Conservation (phyloP, 2,113 vertebrate genomes). For the Typhlomys cinereus region DNA sequence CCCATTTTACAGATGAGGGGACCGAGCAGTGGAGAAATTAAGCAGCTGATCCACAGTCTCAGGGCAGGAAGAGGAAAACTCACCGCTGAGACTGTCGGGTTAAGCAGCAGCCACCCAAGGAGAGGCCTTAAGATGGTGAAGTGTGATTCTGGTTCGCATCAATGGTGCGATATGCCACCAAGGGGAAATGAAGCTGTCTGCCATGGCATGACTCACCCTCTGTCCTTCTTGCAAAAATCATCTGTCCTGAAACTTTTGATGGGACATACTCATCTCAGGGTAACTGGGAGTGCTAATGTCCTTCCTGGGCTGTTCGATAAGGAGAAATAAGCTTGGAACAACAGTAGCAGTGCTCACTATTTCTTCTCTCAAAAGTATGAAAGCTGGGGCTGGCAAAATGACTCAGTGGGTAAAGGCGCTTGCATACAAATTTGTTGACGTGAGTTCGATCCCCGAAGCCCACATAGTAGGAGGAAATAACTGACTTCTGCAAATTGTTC, state of each 20-base stretch:
- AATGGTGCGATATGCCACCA: not conserved
- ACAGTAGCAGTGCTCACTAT: too few species aligned
- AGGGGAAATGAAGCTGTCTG: constrained; percentile 5
- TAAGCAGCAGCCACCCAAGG: constrained; percentile 60
- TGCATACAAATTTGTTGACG: too few species aligned
- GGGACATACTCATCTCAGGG: not conserved
- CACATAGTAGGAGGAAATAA: too few species aligned
- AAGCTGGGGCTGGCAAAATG: not conserved
- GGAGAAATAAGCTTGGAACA: too few species aligned
- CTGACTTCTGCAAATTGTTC: too few species aligned
- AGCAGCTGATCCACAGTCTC: not conserved
- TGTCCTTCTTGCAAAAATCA: not conserved
- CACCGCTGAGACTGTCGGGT: not conserved
- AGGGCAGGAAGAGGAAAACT: constrained; percentile 21
- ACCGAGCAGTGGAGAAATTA: constrained; percentile 59
- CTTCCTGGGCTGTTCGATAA: too few species aligned
- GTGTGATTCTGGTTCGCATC: not conserved
- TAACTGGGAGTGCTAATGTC: too few species aligned
- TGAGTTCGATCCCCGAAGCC: too few species aligned
- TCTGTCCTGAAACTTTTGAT: not conserved
- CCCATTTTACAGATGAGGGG: constrained; percentile 77
- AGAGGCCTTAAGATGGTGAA: constrained; percentile 49
- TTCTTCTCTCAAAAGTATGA: not conserved
- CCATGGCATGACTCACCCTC: not conserved
- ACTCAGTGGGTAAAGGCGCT: too few species aligned